A percentile compares a stretch with the other conserved stretches of the same genome.
These are phyloP conservation scores for Lycaon pictus DNA, from an alignment of 2,113 vertebrate species.

Conservation along the genomic window DNA sequence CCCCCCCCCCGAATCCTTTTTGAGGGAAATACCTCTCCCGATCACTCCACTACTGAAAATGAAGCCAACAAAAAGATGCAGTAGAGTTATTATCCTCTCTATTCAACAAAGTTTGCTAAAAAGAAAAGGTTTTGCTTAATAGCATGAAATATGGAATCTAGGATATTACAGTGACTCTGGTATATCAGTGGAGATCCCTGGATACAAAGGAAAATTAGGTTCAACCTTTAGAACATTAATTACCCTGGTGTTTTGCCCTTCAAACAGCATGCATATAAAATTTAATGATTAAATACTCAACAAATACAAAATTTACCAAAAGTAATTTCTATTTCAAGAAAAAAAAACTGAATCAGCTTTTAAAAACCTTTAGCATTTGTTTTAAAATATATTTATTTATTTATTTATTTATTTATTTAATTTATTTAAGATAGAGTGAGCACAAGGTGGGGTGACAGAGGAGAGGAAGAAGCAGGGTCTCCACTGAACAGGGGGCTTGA, in stretches of 20 bases:
- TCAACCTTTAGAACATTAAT: neutral
- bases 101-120: neutral
- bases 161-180: neutral
- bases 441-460: too few species aligned
- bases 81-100: neutral
- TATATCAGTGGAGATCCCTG: neutral
- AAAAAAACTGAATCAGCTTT: neutral
- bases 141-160: neutral
- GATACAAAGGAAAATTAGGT: neutral
- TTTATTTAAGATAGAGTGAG: too few species aligned
- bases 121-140: neutral
- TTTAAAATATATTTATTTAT: too few species aligned
- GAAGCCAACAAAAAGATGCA: neutral
- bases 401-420: too few species aligned
- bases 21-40: neutral
- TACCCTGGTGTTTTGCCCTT: slow-evolving; percentile 4
- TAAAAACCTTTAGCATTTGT: neutral
- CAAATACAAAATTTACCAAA: slow-evolving; percentile 52
- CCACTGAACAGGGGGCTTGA: too few species aligned
- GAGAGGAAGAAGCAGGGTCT: too few species aligned
- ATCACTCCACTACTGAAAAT: neutral
- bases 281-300: slow-evolving; percentile 11
- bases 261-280: slow-evolving; percentile 28
- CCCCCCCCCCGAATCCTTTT: neutral
- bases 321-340: neutral